These are phyloP conservation scores for Pangasius macronema DNA, from an alignment of 2,797 vertebrate species.

Conservation along the genomic window DNA sequence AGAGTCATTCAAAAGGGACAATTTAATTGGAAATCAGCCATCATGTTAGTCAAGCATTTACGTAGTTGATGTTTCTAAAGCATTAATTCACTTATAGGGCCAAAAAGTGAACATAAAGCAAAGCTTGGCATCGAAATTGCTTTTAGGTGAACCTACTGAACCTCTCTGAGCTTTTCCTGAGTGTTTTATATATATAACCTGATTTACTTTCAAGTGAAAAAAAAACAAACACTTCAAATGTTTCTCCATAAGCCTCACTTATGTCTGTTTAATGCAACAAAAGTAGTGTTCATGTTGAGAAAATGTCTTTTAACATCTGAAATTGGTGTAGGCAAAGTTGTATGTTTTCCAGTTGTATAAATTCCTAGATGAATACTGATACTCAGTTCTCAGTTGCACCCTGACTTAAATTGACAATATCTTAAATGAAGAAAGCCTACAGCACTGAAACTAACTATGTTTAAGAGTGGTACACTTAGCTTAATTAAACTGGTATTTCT, in stretches of 20 bases:
- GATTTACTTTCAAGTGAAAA: background rate
- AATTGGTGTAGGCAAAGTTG: background rate
- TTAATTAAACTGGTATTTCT: background rate
- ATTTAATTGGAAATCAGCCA: background rate
- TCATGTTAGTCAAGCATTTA: background rate
- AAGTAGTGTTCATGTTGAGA: background rate
- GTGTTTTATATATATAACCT: background rate
- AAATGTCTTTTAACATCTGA: background rate
- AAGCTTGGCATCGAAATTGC: background rate
- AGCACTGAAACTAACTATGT: background rate
- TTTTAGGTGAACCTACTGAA: background rate
- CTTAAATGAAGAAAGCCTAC: background rate
- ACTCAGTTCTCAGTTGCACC: background rate
- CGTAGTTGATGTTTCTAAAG: background rate
- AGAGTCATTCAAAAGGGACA: background rate
- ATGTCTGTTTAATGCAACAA: background rate
- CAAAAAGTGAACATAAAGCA: background rate
- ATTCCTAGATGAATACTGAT: background rate
- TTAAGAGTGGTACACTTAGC: background rate
- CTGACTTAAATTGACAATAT: background rate
- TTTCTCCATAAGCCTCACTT: background rate
- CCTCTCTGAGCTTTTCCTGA: background rate
- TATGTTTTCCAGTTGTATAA: background rate
- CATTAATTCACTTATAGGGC: background rate
- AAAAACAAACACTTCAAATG: background rate